Percentiles rank a stretch among this genome's conserved stretches.
These are phyloP conservation scores for Heliconius melpomene DNA, from an alignment of 1,140 invertebrate genomes.

Conservation along the genomic window DNA sequence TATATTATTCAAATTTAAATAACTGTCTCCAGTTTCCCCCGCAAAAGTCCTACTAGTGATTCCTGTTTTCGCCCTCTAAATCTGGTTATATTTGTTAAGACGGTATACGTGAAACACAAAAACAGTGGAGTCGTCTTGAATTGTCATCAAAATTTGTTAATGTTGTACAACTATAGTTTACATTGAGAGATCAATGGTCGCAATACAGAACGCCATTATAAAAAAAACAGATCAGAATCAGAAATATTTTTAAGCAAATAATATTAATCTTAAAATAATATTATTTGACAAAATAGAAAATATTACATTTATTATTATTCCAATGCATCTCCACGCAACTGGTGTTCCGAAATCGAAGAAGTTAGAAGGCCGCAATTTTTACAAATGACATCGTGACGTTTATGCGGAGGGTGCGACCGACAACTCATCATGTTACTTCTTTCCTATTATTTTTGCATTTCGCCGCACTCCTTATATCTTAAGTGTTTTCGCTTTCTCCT, in stretches of 20 bases:
- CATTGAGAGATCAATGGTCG: neutral
- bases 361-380: conserved; percentile 77
- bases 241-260: no score
- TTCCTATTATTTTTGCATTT: conserved; percentile 72
- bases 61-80: conserved; percentile 74
- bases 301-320: no score
- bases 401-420: conserved; percentile 70
- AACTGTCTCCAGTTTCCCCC: conserved; percentile 80
- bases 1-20: conserved; percentile 83
- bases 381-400: conserved; percentile 80
- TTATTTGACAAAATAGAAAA: no score
- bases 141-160: neutral
- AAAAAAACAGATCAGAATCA: no score
- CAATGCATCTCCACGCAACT: conserved; percentile 57
- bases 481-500: conserved; percentile 50
- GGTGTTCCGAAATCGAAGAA: conserved; percentile 69
- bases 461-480: conserved; percentile 48
- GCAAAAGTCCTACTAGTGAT: conserved; percentile 70
- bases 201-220: neutral
- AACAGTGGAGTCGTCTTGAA: conserved; percentile 36
- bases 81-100: conserved; percentile 73
- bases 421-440: conserved; percentile 78
- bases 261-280: no score
- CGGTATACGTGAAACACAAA: conserved; percentile 43
- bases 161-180: neutral